phyloP scores from a whole-genome alignment of 2,888 invertebrate genomes.

The Plebejus anna region DNA sequence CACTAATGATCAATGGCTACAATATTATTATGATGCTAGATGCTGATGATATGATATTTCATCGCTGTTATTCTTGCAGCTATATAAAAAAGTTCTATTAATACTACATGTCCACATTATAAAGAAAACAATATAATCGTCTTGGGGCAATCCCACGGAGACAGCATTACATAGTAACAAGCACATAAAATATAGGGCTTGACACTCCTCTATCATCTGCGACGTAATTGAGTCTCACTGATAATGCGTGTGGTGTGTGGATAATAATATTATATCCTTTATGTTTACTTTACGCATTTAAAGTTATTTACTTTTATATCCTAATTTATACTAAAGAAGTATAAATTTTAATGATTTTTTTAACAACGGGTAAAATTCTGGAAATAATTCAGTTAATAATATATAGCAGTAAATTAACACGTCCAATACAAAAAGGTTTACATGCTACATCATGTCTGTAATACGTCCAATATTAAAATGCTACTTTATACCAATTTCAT shows the following conservation, averaged over 20 bases:
- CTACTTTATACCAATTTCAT: too few species aligned
- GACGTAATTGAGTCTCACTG: not conserved
- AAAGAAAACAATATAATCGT: not conserved
- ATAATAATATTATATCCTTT: too few species aligned
- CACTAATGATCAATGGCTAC: too few species aligned
- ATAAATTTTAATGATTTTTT: too few species aligned
- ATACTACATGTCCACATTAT: not conserved
- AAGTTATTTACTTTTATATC: too few species aligned
- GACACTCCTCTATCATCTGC: not conserved
- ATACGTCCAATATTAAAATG: not conserved
- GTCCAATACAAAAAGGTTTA: not conserved
- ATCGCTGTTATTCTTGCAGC: not conserved
- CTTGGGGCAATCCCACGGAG: not conserved
- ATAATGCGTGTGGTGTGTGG: not conserved
- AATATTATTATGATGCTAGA: too few species aligned
- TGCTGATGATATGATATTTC: not conserved
- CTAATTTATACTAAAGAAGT: too few species aligned
- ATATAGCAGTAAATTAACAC: too few species aligned
- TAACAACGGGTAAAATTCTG: too few species aligned
- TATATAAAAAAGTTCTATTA: not conserved
- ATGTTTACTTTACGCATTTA: too few species aligned
- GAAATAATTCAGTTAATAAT: too few species aligned
- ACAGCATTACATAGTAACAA: conserved; percentile 2
- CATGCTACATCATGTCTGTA: not conserved
- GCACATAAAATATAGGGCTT: not conserved